Percentiles rank a stretch among this genome's conserved stretches.
These are phyloP conservation scores for Berghia stephanieae DNA, from an alignment of 1,140 invertebrate genomes.

Conservation along the genomic window DNA sequence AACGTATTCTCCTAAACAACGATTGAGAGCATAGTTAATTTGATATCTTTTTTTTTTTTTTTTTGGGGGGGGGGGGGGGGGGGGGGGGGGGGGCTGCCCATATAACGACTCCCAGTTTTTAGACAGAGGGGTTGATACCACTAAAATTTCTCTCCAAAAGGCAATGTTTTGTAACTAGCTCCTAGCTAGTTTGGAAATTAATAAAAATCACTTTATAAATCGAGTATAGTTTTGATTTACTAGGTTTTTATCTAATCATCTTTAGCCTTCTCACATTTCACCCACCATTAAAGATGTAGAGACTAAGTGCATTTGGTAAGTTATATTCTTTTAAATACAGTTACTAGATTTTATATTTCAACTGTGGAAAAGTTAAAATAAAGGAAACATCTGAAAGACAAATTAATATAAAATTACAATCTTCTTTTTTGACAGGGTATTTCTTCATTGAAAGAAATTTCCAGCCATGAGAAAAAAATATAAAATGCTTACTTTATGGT, in stretches of 20 bases:
- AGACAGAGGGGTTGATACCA: too few relatives aligned
- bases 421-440: neutral
- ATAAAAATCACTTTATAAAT: neutral
- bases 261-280: slow-evolving; percentile 31
- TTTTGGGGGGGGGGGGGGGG: too few relatives aligned
- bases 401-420: neutral
- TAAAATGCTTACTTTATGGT: slow-evolving; percentile 46
- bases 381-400: slow-evolving; percentile 4
- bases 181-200: neutral
- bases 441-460: neutral
- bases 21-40: neutral
- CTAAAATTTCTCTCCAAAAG: neutral
- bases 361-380: too few relatives aligned
- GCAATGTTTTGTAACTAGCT: slow-evolving; percentile 27
- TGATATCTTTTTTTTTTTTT: neutral
- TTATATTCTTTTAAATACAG: too few relatives aligned
- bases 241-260: slow-evolving; percentile 31
- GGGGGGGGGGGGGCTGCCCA: too few relatives aligned
- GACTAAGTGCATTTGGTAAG: too few relatives aligned
- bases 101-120: too few relatives aligned
- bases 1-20: neutral
- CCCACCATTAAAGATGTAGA: too few relatives aligned
- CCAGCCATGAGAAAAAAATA: neutral
- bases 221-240: slow-evolving; percentile 17
- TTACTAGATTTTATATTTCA: too few relatives aligned